Conservation (phyloP, 1,140 invertebrate genomes). For the Glossosoma conforme region DNA sequence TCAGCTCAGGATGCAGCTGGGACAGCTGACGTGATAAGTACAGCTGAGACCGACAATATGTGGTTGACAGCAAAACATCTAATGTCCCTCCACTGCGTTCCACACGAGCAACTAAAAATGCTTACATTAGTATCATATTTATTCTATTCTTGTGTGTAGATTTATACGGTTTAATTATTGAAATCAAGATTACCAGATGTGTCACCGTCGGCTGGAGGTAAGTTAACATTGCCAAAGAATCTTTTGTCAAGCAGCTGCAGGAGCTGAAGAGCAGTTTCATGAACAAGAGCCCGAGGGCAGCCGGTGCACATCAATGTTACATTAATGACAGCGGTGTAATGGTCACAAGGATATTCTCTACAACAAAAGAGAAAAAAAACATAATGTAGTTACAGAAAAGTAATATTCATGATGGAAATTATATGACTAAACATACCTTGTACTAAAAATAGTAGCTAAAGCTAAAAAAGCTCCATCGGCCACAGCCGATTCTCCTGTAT, state of each 20-base stretch:
- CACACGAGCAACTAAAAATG: slow-evolving; percentile 42
- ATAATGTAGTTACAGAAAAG: not conserved
- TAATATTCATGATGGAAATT: not conserved
- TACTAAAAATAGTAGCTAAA: slow-evolving; percentile 92
- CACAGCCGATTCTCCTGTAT: slow-evolving; percentile 82
- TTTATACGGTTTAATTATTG: too few relatives aligned
- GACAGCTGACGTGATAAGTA: slow-evolving; percentile 89
- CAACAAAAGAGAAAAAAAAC: slow-evolving; percentile 30
- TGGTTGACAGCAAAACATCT: slow-evolving; percentile 77
- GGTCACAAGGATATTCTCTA: slow-evolving; percentile 98
- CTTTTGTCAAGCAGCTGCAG: slow-evolving; percentile 90
- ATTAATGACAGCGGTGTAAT: slow-evolving; percentile 96
- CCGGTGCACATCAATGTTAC: slow-evolving; percentile 95
- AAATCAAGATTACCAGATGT: slow-evolving; percentile 55
- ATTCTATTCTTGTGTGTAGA: slow-evolving; percentile 1
- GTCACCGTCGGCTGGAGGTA: slow-evolving; percentile 61
- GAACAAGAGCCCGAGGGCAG: slow-evolving; percentile 83
- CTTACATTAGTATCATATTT: not conserved
- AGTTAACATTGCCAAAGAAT: slow-evolving; percentile 83
- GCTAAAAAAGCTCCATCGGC: slow-evolving; percentile 95
- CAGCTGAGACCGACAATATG: slow-evolving; percentile 88
- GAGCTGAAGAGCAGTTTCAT: slow-evolving; percentile 90
- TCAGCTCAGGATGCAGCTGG: slow-evolving; percentile 90
- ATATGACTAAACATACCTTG: slow-evolving; percentile 60
- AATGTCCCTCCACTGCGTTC: slow-evolving; percentile 68